Evolutionary conservation across 1,140 invertebrate species (phyloP).

Genomic region (Drosophila nigromelanica): DNA sequence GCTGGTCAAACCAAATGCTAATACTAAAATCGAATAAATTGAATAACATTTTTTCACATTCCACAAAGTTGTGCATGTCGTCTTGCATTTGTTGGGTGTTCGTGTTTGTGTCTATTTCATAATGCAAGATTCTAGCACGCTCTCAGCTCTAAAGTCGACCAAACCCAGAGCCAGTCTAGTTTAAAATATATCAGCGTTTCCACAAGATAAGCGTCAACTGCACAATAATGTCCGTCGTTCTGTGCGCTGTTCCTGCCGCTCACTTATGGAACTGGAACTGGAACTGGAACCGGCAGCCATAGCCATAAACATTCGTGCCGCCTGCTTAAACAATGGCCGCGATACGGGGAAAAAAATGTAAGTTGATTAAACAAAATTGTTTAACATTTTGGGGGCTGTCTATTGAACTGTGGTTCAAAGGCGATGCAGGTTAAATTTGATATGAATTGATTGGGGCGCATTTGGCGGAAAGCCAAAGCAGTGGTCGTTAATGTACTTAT

Average conservation of each 20-base stretch:
- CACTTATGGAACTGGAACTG: conserved; percentile 45
- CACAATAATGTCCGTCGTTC: not conserved
- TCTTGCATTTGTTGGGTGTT: too few relatives aligned
- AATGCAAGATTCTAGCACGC: not conserved
- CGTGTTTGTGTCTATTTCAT: too few relatives aligned
- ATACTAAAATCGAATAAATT: too few relatives aligned
- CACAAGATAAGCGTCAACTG: conserved; percentile 33
- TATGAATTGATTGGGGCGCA: conserved; percentile 72
- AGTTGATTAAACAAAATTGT: conserved; percentile 75
- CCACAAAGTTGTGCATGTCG: too few relatives aligned
- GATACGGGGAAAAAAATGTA: conserved; percentile 4
- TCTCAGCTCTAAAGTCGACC: not conserved
- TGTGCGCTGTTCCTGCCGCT: conserved; percentile 28
- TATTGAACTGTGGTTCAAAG: conserved; percentile 49
- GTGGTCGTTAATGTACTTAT: conserved; percentile 40
- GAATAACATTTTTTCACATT: too few relatives aligned
- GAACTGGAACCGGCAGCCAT: not conserved
- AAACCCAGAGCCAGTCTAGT: not conserved
- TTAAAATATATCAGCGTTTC: conserved; percentile 1
- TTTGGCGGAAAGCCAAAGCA: conserved; percentile 8
- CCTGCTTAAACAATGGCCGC: conserved; percentile 43
- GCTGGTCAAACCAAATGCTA: too few relatives aligned
- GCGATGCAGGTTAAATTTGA: conserved; percentile 72
- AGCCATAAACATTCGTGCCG: conserved; percentile 59
- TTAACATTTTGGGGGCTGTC: conserved; percentile 61